A percentile compares a stretch with the other conserved stretches of the same genome.
These are phyloP conservation scores for Myotis findleyi DNA, from an alignment of 2,797 vertebrate genomes.

Conservation along the genomic window DNA sequence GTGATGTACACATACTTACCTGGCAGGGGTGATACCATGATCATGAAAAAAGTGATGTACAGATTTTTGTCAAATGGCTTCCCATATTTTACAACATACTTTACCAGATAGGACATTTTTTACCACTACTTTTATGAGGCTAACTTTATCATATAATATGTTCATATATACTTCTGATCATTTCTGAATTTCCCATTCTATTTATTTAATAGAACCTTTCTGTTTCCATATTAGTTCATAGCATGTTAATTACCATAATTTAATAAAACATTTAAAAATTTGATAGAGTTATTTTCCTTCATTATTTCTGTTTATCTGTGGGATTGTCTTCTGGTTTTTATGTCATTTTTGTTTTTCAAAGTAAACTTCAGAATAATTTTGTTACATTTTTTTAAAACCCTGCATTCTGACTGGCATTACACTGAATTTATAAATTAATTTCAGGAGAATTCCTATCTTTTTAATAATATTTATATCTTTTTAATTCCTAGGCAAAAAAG, in stretches of 20 bases:
- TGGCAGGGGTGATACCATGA: no score
- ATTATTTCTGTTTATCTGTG: not conserved
- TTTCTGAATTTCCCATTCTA: not conserved
- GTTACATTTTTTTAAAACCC: not conserved
- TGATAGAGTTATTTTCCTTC: not conserved
- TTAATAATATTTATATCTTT: not conserved
- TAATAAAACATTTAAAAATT: conserved; percentile 28
- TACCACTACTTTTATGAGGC: not conserved
- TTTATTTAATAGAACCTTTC: conserved; percentile 29
- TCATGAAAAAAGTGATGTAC: not conserved
- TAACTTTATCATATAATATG: not conserved
- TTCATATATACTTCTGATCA: not conserved
- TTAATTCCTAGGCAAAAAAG: conserved; percentile 8
- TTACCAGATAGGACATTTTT: not conserved
- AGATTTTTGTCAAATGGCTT: not conserved
- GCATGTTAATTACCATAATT: not conserved
- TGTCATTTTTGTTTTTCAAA: not conserved
- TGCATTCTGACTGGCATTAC: not conserved
- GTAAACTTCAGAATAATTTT: no score
- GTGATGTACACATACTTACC: not conserved
- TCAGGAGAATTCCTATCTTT: not conserved
- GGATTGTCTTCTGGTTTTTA: not conserved
- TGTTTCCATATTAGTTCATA: not conserved
- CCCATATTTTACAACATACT: not conserved
- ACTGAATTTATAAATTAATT: conserved; percentile 11